Base-by-base conservation (phyloP, 2,888 invertebrate genomes). In the Plutella xylostella region DNA sequence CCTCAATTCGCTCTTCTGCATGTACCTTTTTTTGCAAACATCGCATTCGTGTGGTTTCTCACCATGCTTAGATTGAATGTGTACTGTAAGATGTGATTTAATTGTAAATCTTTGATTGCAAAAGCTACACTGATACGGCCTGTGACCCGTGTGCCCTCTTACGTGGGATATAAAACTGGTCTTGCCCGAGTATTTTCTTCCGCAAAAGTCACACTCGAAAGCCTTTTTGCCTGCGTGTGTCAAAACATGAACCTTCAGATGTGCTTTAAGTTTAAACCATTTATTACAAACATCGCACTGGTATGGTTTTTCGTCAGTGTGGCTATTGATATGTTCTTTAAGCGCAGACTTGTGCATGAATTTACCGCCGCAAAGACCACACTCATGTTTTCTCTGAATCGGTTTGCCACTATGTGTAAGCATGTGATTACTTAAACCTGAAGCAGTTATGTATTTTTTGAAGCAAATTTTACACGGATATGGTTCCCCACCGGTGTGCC, bases 251-350 rank as follows among this genome's bases (percentile, higher is more conserved):
- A 38, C n/a, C 45, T 63, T 75, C 5, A 84, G 58, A 0, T 72
- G 57, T 1, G 54, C 64, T 6, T 63, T 59, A 51, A 83, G 84
- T 0, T 72, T 42, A 38, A 82, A 84, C 1, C 63, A 52, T 33
- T 55, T 72, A 0, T 58, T 52, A 33, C 84, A 84, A 0, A 65
- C 19, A 1, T 63, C 53, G 39, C 84, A 84, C 2, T 48, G 20
- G 40, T 51, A 84, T 0, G 84, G 84, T 22, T 63, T 68, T 42
- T 75, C 79, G 0, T 83, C 83, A 0, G 84, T 83, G 49, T 84
- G 84, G 0, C 65, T 67, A 0, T 82, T 57, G 0, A 65, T 51
- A 40, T 84, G 84, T 46, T 76, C 79, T 33, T 65, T 63, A 9
- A 82, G 51, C 42, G 83, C 84, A 0, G 67, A 66, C 47, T 71